phyloP scores from a whole-genome alignment of 23 tunicate genomes.

The Halocynthia roretzi region DNA sequence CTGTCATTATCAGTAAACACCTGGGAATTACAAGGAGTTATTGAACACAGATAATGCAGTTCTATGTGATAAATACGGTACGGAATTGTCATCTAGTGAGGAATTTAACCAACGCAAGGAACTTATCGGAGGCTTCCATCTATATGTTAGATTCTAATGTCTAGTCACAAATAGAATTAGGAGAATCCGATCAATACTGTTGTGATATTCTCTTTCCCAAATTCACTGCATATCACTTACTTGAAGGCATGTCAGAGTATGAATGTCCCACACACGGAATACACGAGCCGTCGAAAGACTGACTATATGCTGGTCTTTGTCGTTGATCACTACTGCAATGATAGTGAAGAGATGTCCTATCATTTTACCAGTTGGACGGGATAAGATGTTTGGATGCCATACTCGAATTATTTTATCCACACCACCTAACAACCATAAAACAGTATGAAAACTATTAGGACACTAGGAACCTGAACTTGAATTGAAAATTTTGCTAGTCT shows the following conservation, averaged over 20 bases:
- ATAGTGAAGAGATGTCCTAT: slow-evolving; percentile 84
- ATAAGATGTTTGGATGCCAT: slow-evolving; percentile 84
- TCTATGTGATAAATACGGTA: too few relatives aligned
- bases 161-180: too few relatives aligned
- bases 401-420: slow-evolving; percentile 85
- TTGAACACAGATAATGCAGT: too few relatives aligned
- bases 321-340: slow-evolving; percentile 84
- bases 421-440: slow-evolving; percentile 40
- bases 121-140: too few relatives aligned
- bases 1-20: slow-evolving; percentile 86
- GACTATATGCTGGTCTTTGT: slow-evolving; percentile 78
- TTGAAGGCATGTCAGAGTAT: slow-evolving; percentile 79
- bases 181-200: too few relatives aligned
- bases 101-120: too few relatives aligned
- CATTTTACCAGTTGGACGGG: slow-evolving; percentile 92
- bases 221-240: slow-evolving; percentile 12
- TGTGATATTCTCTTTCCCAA: too few relatives aligned
- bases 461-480: too few relatives aligned
- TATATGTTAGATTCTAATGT: too few relatives aligned
- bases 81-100: too few relatives aligned
- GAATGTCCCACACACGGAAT: slow-evolving; percentile 91
- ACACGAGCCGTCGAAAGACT: slow-evolving; percentile 89
- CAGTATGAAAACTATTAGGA: too few relatives aligned
- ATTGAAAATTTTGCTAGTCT: not conserved
- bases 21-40: slow-evolving; percentile 9